phyloP scores from a whole-genome alignment of 2,888 invertebrate species.

The Blomia tropicalis region DNA sequence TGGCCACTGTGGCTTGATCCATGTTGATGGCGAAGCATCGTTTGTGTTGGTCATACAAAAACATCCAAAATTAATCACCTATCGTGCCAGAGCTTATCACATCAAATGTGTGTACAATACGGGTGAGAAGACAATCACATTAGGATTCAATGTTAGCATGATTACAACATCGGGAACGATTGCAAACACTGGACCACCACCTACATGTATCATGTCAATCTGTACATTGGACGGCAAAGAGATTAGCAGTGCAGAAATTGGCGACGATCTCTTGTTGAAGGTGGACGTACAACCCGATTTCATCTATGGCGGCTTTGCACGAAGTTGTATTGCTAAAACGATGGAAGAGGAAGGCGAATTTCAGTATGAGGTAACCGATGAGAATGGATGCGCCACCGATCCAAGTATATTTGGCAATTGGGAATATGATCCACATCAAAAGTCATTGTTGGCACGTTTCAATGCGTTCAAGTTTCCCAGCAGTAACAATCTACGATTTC shows the following conservation, averaged over 20 bases:
- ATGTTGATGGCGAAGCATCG: conserved; percentile 75
- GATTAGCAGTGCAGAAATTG: conserved; percentile 77
- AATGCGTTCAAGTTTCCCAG: conserved; percentile 89
- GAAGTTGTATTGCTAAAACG: conserved; percentile 81
- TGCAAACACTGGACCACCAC: conserved; percentile 83
- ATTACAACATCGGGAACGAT: conserved; percentile 84
- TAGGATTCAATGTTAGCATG: conserved; percentile 89
- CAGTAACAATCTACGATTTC: conserved; percentile 82
- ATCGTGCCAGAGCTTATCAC: conserved; percentile 85
- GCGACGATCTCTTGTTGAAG: conserved; percentile 68
- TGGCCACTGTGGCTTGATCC: conserved; percentile 76
- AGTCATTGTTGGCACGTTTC: conserved; percentile 68
- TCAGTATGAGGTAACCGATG: conserved; percentile 79
- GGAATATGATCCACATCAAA: conserved; percentile 70
- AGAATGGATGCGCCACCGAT: conserved; percentile 82
- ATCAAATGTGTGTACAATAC: conserved; percentile 88
- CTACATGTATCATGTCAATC: conserved; percentile 77
- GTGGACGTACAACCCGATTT: conserved; percentile 59
- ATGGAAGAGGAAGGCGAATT: conserved; percentile 66
- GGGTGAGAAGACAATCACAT: conserved; percentile 74
- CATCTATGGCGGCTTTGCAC: conserved; percentile 71
- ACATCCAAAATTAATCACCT: conserved; percentile 84
- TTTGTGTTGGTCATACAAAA: conserved; percentile 88
- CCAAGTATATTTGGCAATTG: conserved; percentile 81
- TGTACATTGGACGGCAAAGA: conserved; percentile 69